Conservation (phyloP, 2,113 vertebrate genomes). For the Callospermophilus lateralis region DNA sequence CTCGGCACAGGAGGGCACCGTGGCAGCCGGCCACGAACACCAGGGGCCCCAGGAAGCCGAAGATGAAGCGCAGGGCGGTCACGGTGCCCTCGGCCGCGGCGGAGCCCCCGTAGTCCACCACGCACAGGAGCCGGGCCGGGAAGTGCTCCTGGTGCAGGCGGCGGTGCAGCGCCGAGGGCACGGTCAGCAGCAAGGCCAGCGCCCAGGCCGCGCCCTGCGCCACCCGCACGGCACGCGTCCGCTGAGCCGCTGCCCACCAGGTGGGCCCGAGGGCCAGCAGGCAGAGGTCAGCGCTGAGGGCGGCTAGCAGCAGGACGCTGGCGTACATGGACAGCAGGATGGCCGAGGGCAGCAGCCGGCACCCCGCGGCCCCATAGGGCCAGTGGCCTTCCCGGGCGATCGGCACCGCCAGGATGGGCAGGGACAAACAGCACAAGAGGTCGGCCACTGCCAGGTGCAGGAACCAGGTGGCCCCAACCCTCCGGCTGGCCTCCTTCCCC, state of each 20-base stretch:
- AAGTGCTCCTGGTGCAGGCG: accelerated
- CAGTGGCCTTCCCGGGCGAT: conserved; percentile 87
- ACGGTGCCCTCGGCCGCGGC: background rate
- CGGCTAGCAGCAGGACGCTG: conserved; percentile 90
- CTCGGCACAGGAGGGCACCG: conserved; percentile 75
- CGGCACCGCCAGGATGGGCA: conserved; percentile 90
- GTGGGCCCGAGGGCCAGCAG: conserved; percentile 86
- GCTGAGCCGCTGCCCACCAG: conserved; percentile 89
- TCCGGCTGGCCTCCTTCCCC: conserved; percentile 85
- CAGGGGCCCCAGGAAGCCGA: conserved; percentile 91
- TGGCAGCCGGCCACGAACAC: conserved; percentile 88
- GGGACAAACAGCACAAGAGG: conserved; percentile 91
- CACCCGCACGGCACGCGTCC: background rate
- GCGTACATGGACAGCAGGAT: conserved; percentile 92
- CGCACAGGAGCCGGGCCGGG: conserved; percentile 74
- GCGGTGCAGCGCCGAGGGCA: conserved; percentile 87
- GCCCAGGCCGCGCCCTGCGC: conserved; percentile 85
- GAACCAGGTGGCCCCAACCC: conserved; percentile 91
- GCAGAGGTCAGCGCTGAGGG: conserved; percentile 92
- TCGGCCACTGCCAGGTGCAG: conserved; percentile 92
- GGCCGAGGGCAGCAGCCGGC: conserved; percentile 87
- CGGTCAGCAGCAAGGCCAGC: conserved; percentile 86
- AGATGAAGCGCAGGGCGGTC: conserved; percentile 73
- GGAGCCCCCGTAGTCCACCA: background rate
- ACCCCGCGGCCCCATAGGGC: conserved; percentile 88